These are phyloP conservation scores for Brienomyrus longianalis DNA, from an alignment of 2,113 vertebrate species.

Conservation along the genomic window DNA sequence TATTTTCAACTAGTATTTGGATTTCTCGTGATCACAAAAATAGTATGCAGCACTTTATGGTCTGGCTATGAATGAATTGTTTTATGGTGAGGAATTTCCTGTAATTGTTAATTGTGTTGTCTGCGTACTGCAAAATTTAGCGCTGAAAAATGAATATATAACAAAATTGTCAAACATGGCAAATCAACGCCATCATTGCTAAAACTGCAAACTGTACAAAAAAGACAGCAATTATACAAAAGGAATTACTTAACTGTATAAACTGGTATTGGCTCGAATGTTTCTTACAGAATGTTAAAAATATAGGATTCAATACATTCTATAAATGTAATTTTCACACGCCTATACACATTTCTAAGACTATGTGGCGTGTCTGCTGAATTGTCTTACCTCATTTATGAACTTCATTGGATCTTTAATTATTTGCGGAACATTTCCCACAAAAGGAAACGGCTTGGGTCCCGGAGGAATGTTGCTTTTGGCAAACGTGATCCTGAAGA, in stretches of 20 bases:
- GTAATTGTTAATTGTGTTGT: not conserved
- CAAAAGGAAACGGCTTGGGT: constrained; percentile 28
- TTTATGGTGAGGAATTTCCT: not conserved
- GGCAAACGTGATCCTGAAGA: constrained; percentile 19
- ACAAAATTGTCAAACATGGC: not conserved
- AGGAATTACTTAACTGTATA: not conserved
- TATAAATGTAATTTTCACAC: not conserved
- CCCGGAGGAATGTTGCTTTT: constrained; percentile 27
- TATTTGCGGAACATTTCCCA: constrained; percentile 23
- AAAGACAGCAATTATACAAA: not conserved
- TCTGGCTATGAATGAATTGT: not conserved
- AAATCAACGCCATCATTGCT: not conserved
- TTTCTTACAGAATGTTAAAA: not conserved
- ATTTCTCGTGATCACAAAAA: not conserved
- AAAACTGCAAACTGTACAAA: not conserved
- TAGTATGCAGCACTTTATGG: not conserved
- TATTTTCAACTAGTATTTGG: not conserved
- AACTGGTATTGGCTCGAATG: not conserved
- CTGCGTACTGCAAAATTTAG: not conserved
- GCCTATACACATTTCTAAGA: not conserved
- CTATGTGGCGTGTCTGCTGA: not conserved
- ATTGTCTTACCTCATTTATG: constrained; percentile 7
- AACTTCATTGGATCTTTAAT: constrained; percentile 14
- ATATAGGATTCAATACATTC: not conserved
- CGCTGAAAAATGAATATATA: too few species aligned